Conservation (phyloP, 2,113 vertebrate genomes). For the Apteryx mantelli region DNA sequence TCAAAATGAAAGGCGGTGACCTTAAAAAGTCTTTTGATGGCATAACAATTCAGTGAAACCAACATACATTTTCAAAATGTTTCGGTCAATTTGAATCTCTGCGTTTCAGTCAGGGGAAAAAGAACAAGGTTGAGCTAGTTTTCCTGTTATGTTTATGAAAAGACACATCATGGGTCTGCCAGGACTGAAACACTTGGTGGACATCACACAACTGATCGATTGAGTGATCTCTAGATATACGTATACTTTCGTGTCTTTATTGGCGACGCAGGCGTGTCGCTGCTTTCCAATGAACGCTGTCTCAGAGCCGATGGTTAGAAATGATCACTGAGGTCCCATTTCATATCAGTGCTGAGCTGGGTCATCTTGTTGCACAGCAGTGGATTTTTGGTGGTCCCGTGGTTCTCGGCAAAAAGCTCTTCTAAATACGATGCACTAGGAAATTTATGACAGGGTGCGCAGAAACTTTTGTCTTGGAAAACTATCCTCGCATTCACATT, state of each 20-base stretch:
- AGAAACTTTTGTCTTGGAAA: neutral
- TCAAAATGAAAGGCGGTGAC: conserved; percentile 40
- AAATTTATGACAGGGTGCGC: accelerated
- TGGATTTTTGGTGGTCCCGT: accelerated
- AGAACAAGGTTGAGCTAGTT: neutral
- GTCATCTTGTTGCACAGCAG: accelerated
- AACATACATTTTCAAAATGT: neutral
- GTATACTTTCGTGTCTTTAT: accelerated
- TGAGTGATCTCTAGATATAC: neutral
- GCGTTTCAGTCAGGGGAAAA: neutral
- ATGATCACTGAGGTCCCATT: neutral
- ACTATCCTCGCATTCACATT: neutral
- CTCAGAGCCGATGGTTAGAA: neutral
- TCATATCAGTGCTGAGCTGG: neutral
- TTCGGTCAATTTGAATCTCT: neutral
- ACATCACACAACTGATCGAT: accelerated
- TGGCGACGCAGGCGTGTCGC: accelerated
- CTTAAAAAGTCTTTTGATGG: conserved; percentile 47
- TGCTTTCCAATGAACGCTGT: accelerated
- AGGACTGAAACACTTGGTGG: neutral
- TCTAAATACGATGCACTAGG: accelerated
- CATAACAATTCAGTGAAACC: conserved; percentile 26
- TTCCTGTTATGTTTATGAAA: neutral
- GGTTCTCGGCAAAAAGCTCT: neutral
- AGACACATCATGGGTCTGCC: neutral